Base-by-base conservation (phyloP, 2,797 vertebrate species). In the Aulostomus chinensis region DNA sequence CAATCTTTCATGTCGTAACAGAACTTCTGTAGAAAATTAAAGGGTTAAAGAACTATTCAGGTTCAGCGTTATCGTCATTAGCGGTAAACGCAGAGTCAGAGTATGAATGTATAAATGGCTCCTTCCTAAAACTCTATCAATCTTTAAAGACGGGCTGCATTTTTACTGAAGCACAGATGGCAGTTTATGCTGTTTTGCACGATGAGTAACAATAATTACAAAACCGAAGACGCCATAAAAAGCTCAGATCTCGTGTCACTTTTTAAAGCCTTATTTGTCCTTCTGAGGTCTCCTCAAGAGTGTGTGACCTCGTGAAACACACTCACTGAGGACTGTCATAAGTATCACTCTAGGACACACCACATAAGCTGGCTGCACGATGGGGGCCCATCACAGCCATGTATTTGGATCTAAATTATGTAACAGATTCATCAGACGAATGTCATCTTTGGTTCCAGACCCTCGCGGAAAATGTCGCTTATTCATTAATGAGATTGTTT, bases 121-220 rank as follows among this genome's bases (percentile, higher is more conserved):
- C 39, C 33, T n/a, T 40, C 43, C 25, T 26, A 38, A 63, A 75
- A 37, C 33, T 51, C 50, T 51, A 63, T 78, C 71, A 77, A 68
- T 74, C 62, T 74, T 68, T 28, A 64, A 71, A 68, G 60, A 67
- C 33, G 42, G 63, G 33, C 29, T 50, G 55, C 53, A 34, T 47
- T 78, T 88, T 88, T 68, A 86, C 64, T 54, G 68, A 37, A 21
- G 75, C 63, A 70, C 86, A 89, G 85, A 86, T 88, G 89, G 83
- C 26, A 29, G 79, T 83, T 84, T 63, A 80, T 53, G 76, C 59
- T 56, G 61, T 55, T 78, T 74, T 81, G 65, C 64, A 42, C 68
- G 59, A 39, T 62, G 58, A 51, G 48, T 32, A 68, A 42, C 65
- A 56, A 57, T 67, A 58, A 69, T 53, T 51, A 63, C 58, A 68